Base-by-base conservation (phyloP, 2,797 vertebrate genomes). In the Pteropus rufus region DNA sequence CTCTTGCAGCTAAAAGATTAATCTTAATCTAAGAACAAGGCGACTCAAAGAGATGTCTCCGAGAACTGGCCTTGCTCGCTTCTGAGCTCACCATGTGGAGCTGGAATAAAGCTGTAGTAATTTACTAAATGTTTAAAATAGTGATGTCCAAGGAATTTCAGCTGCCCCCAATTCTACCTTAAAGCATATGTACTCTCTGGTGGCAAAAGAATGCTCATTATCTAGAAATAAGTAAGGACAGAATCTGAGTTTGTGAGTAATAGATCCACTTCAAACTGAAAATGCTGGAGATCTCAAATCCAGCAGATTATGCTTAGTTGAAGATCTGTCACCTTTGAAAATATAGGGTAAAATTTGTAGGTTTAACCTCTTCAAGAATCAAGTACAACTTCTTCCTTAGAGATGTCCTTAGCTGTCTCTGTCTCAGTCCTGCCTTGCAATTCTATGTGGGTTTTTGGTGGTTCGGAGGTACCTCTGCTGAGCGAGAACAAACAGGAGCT, bases 111-210 rank as follows among this genome's bases (percentile, higher is more conserved):
- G 44, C 15, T 39, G 23, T 6, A 44, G 52, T 44, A 67, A 92
- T 52, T 96, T 80, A 39, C 19, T 49, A 83, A 92, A 94, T 41
- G 56, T 31, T 90, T 72, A 80, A 90, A 93, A 79, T 70, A 34
- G 0, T 14, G 7, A 82, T 83, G 21, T 23, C 26, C 56, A 52
- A 91, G 81, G 77, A 62, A 86, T 92, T 75, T 79, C 3, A 21
- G 46, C 60, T 44, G 36, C n/a, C 24, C 41, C 29, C 11, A 4
- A 11, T 49, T 82, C 65, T 77, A 64, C 84, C 54, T 69, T 52
- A 64, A 76, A 73, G 49, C 39, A 7, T 41, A 18, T 29, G 5
- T 21, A 65, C 21, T 54, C 19, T 52, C 89, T 60, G 26, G 36
- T 9, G 8, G 60, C 65, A 82, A 54, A 52, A 95, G 73, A 95